Conservation (phyloP, 2,888 invertebrate species). For the Harmothoe impar region DNA sequence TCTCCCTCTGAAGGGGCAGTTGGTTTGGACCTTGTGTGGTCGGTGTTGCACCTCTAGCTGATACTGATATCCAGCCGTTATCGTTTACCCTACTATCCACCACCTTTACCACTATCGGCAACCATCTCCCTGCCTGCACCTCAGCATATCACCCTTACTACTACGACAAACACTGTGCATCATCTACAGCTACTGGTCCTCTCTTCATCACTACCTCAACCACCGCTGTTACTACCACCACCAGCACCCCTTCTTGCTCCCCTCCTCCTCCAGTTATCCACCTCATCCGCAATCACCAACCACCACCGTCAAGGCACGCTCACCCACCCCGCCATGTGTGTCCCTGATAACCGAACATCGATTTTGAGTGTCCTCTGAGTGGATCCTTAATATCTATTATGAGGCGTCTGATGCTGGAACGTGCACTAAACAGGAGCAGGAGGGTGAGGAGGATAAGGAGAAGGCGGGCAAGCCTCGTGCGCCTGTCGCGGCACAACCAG, state of each 20-base stretch:
- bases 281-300: not conserved
- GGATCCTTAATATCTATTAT: conserved; percentile 8
- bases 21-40: not conserved
- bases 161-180: not conserved
- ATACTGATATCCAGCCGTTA: conserved; percentile 7
- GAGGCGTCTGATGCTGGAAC: not conserved
- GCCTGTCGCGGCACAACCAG: not conserved
- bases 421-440: conserved; percentile 18
- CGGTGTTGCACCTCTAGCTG: not conserved
- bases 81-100: not conserved
- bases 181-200: not conserved
- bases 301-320: not conserved
- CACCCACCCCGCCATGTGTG: conserved; percentile 45
- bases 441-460: conserved; percentile 37
- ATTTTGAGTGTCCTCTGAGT: conserved; percentile 31
- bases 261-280: not conserved
- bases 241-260: not conserved
- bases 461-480: not conserved
- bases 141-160: not conserved
- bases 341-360: conserved; percentile 34
- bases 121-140: not conserved
- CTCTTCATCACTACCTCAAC: not conserved
- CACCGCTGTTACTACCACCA: not conserved
- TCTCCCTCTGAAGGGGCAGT: not conserved
- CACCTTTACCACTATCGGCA: conserved; percentile 1